Evolutionary conservation across 2,797 vertebrate species (phyloP).

Genomic region (Potorous gilbertii): DNA sequence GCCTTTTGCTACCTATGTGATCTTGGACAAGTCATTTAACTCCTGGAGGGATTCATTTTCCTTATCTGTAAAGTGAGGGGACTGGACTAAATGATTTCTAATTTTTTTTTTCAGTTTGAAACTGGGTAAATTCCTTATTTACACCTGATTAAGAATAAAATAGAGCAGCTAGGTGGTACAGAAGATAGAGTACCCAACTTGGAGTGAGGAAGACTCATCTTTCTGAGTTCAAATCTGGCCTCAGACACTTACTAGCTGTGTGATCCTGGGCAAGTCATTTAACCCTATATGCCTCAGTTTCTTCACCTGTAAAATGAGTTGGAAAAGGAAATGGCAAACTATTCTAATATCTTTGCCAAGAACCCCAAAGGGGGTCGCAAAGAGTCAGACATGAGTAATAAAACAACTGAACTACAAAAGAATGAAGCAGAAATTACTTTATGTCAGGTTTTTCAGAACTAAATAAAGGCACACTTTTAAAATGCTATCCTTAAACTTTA

Average conservation of each 20-base stretch:
- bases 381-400: background rate
- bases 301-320: background rate
- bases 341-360: background rate
- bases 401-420: background rate
- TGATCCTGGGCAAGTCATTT: background rate
- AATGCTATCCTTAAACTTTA: background rate
- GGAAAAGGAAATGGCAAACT: background rate
- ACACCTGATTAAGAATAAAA: background rate
- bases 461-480: background rate
- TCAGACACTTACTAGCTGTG: background rate
- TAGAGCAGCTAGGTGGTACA: background rate
- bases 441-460: background rate
- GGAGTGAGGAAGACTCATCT: background rate
- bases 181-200: background rate
- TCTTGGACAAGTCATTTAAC: background rate
- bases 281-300: background rate
- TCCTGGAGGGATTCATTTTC: background rate
- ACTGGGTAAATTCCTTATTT: background rate
- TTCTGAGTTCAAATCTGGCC: background rate
- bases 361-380: background rate
- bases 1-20: background rate
- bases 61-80: background rate
- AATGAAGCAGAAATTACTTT: background rate
- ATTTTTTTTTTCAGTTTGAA: background rate
- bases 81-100: background rate